Evolutionary conservation across 2,113 vertebrate species (phyloP), one percentile per base, ranked within the genome.

Genomic region (Myiozetetes cayanensis): DNA sequence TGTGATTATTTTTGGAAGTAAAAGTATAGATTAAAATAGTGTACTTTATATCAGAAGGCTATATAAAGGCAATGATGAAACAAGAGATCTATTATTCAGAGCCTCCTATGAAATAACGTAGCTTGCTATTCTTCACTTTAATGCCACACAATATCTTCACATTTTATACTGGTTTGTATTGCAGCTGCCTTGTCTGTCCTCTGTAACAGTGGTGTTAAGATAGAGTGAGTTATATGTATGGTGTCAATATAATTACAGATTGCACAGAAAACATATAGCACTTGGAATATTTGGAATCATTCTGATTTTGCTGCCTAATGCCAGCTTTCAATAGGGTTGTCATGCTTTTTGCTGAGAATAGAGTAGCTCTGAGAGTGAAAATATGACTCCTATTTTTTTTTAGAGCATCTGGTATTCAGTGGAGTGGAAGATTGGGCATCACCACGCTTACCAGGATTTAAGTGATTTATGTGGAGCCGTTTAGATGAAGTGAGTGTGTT

Each of bases 101-200:
- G 2, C 18, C 43, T 73, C 25, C 24, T 41, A 3, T 82, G 70
- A 44, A 19, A 28, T 25, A 81, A 25, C 3, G 4, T 33, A 11
- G 49, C 31, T 68, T 65, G 33, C 19, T 13, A 10, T 79, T 74
- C 33, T 75, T 93, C 10, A 3, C 8, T 79, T 84, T 16, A 47
- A 0, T 68, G 81, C 55, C 0, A 0, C 4, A 1, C 3, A 1
- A 3, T 21, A 25, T 50, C 12, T 39, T 90, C 46, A 35, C 23
- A 28, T 79, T 89, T n/a, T 46, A 12, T 47, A 15, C 46, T 80
- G 18, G 5, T 50, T 66, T 76, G 35, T 9, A 13, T 61, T 90
- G 33, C 37, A 76, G 25, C 21, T 66, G 14, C 10, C 44, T 72
- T 85, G 58, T 30, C 35, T 75, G 1, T 76, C 62, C 81, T 75